Conservation (phyloP, 2,797 vertebrate genomes). For the Ptychobarbus kaznakovi region DNA sequence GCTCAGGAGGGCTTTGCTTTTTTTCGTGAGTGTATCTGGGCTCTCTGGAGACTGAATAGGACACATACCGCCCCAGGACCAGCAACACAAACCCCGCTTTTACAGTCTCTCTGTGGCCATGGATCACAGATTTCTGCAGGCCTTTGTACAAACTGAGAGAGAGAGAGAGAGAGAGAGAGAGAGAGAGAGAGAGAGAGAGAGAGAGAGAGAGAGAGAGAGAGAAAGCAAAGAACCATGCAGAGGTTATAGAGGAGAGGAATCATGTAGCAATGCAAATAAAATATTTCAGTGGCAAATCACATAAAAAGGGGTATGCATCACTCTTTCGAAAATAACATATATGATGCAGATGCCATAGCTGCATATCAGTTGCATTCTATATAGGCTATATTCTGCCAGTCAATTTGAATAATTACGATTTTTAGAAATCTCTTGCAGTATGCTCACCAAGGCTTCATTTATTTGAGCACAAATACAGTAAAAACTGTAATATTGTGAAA, state of each 20-base stretch:
- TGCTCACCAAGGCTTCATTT: background rate
- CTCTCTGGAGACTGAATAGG: conserved; percentile 41
- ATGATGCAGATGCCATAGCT: background rate
- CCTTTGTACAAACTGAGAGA: conserved; percentile 42
- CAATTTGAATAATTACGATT: background rate
- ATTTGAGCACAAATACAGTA: background rate
- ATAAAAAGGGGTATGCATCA: background rate
- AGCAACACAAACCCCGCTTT: conserved; percentile 37
- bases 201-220: conserved; percentile 15
- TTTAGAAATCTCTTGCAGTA: background rate
- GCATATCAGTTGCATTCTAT: background rate
- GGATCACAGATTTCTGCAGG: conserved; percentile 46
- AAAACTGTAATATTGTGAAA: background rate
- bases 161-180: conserved; percentile 13
- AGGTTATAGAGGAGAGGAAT: background rate
- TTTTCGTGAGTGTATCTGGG: conserved; percentile 16
- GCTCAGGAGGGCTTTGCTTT: conserved; percentile 11
- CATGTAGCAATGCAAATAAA: background rate
- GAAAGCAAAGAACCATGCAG: background rate
- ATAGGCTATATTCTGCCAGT: background rate
- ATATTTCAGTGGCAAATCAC: background rate
- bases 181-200: conserved; percentile 30
- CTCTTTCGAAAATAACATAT: background rate
- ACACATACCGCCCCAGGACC: conserved; percentile 40
- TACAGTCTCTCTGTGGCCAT: conserved; percentile 39